Evolutionary conservation across 2,113 vertebrate genomes (phyloP), one percentile per base, ranked within the genome.

Genomic region (Rissa tridactyla): DNA sequence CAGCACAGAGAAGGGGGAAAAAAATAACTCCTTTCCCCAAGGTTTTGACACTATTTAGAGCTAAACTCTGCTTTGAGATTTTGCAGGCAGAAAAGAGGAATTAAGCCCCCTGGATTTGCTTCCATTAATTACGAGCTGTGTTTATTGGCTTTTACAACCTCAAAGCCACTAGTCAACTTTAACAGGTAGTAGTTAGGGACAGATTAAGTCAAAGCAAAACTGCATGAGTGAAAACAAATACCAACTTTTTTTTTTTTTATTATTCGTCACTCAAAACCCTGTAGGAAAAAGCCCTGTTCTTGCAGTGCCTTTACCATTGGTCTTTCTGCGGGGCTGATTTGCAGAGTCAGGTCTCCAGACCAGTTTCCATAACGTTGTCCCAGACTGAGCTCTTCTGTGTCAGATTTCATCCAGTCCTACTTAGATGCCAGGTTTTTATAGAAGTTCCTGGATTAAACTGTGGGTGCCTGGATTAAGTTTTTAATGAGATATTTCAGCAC

Each of bases 111-210:
- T 73, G 79, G 94, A 29, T 60, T 13, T 16, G 61, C 77, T 94
- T 70, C 38, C 60, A 17, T 93, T 92, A 87, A 78, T 80, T 46
- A 54, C 3, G 8, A 73, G n/a, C 60, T 80, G n/a, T 13, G 2
- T 38, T 49, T 32, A 91, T 54, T 51, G 92, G 92, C 88, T 88
- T 94, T 96, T 84, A 92, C 85, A 82, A 4, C 95, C 95, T 92
- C 80, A 72, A 94, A 96, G 95, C 82, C 87, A 75, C 90, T 70
- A 87, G 87, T 89, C 71, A 95, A 30, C 90, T 90, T 61, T 54
- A 58, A 55, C 95, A 29, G 86, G 82, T 87, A 93, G 92, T 90
- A 90, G 89, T 80, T 80, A 62, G 9, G 42, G 60, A 66, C 68
- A 44, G 32, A 36, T 66, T 6, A 42, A 66, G 21, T 46, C 21